Percentiles rank a stretch among this genome's conserved stretches.
Conservation (phyloP, 2,797 vertebrate species). For the Hypotaenidia okinawae region DNA sequence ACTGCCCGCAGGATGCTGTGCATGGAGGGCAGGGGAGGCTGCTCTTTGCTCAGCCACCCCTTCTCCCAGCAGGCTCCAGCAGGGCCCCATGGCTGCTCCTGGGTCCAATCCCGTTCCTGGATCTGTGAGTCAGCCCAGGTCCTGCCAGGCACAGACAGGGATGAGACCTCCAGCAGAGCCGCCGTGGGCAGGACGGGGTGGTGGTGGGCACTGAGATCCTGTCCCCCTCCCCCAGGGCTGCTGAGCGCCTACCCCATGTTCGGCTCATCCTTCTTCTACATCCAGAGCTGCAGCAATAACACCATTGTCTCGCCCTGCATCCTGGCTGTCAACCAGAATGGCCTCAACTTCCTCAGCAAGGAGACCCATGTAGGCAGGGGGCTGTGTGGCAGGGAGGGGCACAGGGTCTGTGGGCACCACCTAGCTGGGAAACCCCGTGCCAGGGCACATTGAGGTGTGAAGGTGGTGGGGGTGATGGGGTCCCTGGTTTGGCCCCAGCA, state of each 20-base stretch:
- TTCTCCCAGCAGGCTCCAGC: background rate
- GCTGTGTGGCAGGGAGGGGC: background rate
- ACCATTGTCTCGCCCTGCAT: constrained; percentile 89
- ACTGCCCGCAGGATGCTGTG: background rate
- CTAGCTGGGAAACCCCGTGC: background rate
- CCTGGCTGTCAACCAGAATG: constrained; percentile 93
- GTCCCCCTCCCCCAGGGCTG: constrained; percentile 78
- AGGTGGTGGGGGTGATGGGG: background rate
- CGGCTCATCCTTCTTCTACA: constrained; percentile 96
- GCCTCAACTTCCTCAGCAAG: constrained; percentile 93
- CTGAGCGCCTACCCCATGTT: constrained; percentile 95
- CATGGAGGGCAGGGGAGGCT: background rate
- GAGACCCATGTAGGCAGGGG: constrained; percentile 88
- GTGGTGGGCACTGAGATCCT: background rate
- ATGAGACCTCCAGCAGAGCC: background rate
- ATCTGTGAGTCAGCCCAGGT: background rate
- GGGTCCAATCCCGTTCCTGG: background rate
- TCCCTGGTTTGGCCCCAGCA: background rate
- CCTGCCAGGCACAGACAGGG: background rate
- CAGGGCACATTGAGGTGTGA: background rate
- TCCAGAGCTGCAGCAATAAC: constrained; percentile 91
- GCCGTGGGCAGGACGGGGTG: background rate
- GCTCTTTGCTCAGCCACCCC: fast-evolving
- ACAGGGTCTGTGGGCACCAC: background rate
- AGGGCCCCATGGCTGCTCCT: background rate